These are phyloP conservation scores for Lepidurus couesii DNA, from an alignment of 1,140 invertebrate genomes.

Conservation along the genomic window DNA sequence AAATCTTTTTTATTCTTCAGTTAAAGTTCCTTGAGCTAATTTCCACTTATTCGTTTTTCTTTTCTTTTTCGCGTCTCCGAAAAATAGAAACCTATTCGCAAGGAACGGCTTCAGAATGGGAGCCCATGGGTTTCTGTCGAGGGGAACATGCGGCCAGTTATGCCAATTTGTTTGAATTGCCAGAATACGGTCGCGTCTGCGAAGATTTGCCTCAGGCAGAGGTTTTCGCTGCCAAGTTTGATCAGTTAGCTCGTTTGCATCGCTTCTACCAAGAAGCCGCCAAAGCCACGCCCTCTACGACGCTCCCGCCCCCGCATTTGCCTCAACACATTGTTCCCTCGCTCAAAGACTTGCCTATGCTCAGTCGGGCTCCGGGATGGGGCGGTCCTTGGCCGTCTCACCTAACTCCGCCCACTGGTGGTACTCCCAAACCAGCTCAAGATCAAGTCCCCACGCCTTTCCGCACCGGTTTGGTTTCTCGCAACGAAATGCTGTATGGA, in stretches of 20 bases:
- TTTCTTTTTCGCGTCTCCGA: background rate
- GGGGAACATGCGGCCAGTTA: constrained; percentile 22
- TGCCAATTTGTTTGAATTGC: constrained; percentile 38
- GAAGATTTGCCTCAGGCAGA: constrained; percentile 36
- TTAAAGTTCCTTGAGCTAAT: background rate
- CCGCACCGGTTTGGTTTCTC: background rate
- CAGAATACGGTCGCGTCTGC: constrained; percentile 37
- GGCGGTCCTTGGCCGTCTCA: background rate
- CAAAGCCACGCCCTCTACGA: constrained; percentile 42
- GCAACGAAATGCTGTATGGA: constrained; percentile 17
- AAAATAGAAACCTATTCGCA: constrained; percentile 31
- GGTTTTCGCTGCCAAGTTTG: constrained; percentile 49
- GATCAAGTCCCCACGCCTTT: background rate
- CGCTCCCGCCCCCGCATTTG: constrained; percentile 44
- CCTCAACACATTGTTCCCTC: background rate
- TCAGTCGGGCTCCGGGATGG: background rate
- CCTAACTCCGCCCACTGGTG: background rate
- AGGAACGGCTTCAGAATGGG: constrained; percentile 38
- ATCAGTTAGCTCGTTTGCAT: constrained; percentile 60
- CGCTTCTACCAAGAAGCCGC: constrained; percentile 59
- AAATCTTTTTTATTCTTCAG: background rate
- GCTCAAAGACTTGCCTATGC: constrained; percentile 6
- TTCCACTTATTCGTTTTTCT: background rate
- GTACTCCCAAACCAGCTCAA: background rate
- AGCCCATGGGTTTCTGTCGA: constrained; percentile 25